Percentiles rank a stretch among this genome's conserved stretches.
These are phyloP conservation scores for Neofelis nebulosa DNA, from an alignment of 2,113 vertebrate species.

Conservation along the genomic window DNA sequence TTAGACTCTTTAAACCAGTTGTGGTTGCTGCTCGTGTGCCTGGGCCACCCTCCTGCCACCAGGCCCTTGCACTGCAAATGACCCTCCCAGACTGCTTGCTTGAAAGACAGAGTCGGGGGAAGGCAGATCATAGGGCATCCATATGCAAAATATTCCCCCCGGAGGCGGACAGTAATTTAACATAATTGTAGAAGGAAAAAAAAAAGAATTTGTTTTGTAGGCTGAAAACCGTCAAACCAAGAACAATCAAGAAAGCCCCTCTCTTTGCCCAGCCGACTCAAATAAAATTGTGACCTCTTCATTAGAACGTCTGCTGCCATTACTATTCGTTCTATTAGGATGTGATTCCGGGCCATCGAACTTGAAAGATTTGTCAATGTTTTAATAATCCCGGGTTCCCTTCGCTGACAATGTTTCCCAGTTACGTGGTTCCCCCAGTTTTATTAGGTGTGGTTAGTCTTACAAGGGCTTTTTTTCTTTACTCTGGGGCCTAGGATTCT, in stretches of 20 bases:
- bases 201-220: slow-evolving; percentile 35
- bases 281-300: not conserved
- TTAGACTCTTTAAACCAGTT: not conserved
- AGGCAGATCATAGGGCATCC: not conserved
- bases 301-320: not conserved
- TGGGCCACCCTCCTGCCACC: not conserved
- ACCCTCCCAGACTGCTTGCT: not conserved
- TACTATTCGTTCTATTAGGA: not conserved
- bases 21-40: not conserved
- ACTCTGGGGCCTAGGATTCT: not conserved
- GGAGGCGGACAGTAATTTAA: not conserved
- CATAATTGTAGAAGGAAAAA: slow-evolving; percentile 40
- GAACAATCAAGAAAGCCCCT: not conserved
- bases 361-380: not conserved
- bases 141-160: not conserved
- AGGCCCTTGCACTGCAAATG: not conserved
- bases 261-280: not conserved
- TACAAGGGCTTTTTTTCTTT: not conserved
- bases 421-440: not conserved
- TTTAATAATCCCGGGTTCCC: not conserved
- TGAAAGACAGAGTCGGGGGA: not conserved
- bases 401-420: not conserved
- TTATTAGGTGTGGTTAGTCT: not conserved
- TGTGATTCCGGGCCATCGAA: not conserved
- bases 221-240: slow-evolving; percentile 59